Base-by-base conservation (phyloP, 1,140 invertebrate genomes). In the Palaemon carinicauda region DNA sequence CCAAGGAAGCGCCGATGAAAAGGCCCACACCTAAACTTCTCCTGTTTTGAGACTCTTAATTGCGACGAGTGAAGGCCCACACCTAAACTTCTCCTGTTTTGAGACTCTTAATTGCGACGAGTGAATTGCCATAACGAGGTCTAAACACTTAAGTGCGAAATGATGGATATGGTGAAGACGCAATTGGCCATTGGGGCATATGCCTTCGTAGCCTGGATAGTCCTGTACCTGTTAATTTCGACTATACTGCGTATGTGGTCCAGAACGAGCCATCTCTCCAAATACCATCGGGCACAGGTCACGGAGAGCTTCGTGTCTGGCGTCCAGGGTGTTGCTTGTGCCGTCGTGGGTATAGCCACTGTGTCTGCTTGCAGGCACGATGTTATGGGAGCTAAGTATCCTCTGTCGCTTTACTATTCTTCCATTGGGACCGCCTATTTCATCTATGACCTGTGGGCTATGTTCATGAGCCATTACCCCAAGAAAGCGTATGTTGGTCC, bases 371-470 rank as follows among this genome's bases (percentile, higher is more conserved):
- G 85, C 83, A 56, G 82, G 82, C 69, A 82, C 15, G 83, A 85
- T 51, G 88, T 89, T 0, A 78, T 85, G 50, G n/a, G 69, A 5
- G 82, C 69, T 3, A 83, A 88, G 51, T 85, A 87, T 24, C 79
- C 82, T 17, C 80, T 80, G 60, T 71, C 81, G 53, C 54, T 89
- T n/a, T 80, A 87, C 54, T 89, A 89, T 52, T 87, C 83, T 12
- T 87, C 86, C 7, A 81, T 89, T 24, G 88, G 88, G 3, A 87
- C 86, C 3, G 88, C 83, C 15, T 89, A 89, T 50, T 89, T 89
- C 71, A 82, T 89, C 12, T 89, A 89, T 53, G 88, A 89, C 41
- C 52, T 89, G 27, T 87, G 86, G 53, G 88, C 88, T 3, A 89
- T 89, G 88, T 89, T 80, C 41, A 51, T 41, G 27, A 84, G 85